Percentiles rank a stretch among this genome's conserved stretches.
Conservation (phyloP, 1,140 invertebrate species). For the Zaprionus camerounensis region DNA sequence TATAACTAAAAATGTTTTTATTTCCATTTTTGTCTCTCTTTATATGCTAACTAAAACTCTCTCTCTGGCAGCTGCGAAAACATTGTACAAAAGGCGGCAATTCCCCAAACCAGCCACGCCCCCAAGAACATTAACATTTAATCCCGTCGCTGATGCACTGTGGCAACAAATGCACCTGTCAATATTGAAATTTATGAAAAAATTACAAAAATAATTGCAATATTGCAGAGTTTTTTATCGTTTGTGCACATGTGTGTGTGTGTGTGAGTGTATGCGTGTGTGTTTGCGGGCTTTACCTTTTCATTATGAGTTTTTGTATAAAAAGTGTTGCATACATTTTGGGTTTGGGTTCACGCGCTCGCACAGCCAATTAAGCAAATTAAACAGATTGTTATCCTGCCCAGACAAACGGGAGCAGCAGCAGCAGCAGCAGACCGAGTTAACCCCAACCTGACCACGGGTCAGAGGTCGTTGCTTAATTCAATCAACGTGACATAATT, state of each 20-base stretch:
- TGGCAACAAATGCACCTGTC: constrained; percentile 53
- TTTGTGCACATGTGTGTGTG: not conserved
- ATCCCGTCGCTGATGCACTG: constrained; percentile 31
- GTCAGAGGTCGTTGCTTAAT: constrained; percentile 57
- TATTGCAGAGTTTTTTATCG: not conserved
- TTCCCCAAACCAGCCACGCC: constrained; percentile 1
- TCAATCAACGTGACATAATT: constrained; percentile 75
- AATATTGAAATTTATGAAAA: constrained; percentile 46
- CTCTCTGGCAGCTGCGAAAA: constrained; percentile 25
- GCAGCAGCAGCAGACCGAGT: not conserved
- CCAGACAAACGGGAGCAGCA: constrained; percentile 44
- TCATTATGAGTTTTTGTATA: constrained; percentile 66
- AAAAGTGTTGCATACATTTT: constrained; percentile 33
- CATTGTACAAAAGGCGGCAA: constrained; percentile 30
- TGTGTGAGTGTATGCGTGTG: constrained; percentile 5
- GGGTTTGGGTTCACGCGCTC: constrained; percentile 55
- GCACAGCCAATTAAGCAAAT: constrained; percentile 82
- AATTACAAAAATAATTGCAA: constrained; percentile 8
- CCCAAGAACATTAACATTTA: constrained; percentile 59
- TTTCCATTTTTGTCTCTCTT: not conserved
- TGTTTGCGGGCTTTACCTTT: constrained; percentile 23
- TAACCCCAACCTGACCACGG: constrained; percentile 5
- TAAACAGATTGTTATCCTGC: constrained; percentile 80
- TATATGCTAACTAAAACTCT: constrained; percentile 25
- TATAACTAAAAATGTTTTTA: constrained; percentile 21